These are phyloP conservation scores for Entomyzon cyanotis DNA, from an alignment of 2,113 vertebrate genomes.

Conservation along the genomic window DNA sequence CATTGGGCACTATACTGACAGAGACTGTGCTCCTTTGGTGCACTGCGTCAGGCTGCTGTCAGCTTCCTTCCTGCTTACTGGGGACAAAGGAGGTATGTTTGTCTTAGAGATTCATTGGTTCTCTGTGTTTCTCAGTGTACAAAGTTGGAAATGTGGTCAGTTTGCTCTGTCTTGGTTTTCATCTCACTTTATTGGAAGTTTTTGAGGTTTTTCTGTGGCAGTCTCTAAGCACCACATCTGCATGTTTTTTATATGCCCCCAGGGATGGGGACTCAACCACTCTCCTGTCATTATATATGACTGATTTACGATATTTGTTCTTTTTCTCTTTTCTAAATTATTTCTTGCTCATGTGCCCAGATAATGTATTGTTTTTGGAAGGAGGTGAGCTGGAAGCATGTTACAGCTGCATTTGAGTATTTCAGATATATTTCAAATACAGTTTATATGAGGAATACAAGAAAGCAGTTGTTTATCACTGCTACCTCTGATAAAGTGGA, in stretches of 20 bases:
- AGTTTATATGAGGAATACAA: background rate
- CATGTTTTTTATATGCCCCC: background rate
- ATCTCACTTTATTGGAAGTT: background rate
- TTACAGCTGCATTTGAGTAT: background rate
- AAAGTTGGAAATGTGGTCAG: background rate
- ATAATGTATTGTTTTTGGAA: background rate
- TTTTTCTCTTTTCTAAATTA: background rate
- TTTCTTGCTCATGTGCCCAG: background rate
- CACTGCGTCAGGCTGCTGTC: slow-evolving; percentile 92
- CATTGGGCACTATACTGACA: slow-evolving; percentile 88
- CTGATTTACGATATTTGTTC: background rate
- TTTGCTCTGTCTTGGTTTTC: background rate
- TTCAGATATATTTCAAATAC: background rate
- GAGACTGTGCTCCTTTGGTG: slow-evolving; percentile 82
- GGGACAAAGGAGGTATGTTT: slow-evolving; percentile 85
- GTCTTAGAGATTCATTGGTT: background rate
- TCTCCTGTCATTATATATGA: background rate
- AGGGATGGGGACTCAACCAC: background rate
- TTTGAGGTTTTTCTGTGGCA: background rate
- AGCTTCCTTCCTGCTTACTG: slow-evolving; percentile 91
- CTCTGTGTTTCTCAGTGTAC: background rate
- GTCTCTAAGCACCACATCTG: background rate
- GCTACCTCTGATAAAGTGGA: background rate
- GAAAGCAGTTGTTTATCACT: background rate
- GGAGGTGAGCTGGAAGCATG: background rate